Conservation (phyloP, 2,113 vertebrate genomes). For the Phrynosoma blainvillii region DNA sequence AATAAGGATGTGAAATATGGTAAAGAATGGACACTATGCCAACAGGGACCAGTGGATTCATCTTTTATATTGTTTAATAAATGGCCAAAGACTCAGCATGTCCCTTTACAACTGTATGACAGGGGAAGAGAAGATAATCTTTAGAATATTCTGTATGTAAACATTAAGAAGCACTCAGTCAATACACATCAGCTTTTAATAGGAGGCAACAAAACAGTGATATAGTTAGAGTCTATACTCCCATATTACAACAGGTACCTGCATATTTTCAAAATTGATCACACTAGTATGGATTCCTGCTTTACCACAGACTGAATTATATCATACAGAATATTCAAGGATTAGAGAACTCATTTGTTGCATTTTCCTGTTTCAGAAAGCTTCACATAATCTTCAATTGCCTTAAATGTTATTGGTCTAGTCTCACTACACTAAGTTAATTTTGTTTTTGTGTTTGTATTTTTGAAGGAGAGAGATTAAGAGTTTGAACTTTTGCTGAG, state of each 20-base stretch:
- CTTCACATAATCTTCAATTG: conserved; percentile 45
- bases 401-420: conserved; percentile 26
- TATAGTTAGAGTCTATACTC: background rate
- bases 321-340: background rate
- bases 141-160: background rate
- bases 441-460: background rate
- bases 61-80: background rate
- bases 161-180: background rate
- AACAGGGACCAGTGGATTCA: background rate
- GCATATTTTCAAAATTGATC: background rate
- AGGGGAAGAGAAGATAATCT: too few relatives aligned
- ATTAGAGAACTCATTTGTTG: conserved; percentile 48
- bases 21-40: background rate
- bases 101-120: background rate
- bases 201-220: background rate
- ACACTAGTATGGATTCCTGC: background rate
- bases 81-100: background rate
- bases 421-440: background rate
- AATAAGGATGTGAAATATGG: background rate
- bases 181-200: background rate
- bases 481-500: conserved; percentile 37
- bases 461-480: conserved; percentile 1
- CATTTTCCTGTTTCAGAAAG: conserved; percentile 20
- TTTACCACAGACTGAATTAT: conserved; percentile 40
- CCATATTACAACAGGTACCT: background rate